Percentiles rank a stretch among this genome's conserved stretches.
Evolutionary conservation across 2,888 invertebrate genomes (phyloP).

Genomic region (Cybosia mesomella): DNA sequence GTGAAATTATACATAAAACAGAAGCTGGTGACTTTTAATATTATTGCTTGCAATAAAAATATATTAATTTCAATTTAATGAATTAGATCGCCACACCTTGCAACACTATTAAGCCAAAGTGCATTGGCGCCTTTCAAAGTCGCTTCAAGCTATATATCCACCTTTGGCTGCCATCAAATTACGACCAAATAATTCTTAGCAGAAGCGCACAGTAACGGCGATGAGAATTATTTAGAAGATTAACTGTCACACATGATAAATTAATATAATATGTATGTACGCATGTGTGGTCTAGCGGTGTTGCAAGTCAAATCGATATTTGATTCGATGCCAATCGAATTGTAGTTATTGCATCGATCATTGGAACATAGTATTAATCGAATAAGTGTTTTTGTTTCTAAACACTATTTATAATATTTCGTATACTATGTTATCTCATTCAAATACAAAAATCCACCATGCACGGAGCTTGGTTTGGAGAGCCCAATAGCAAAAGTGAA

Average conservation of each 20-base stretch:
- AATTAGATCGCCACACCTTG: conserved; percentile 2
- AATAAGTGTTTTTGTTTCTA: background rate
- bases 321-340: conserved; percentile 58
- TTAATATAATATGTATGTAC: conserved; percentile 48
- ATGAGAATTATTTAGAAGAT: conserved; percentile 50
- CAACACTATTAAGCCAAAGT: conserved; percentile 9
- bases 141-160: conserved; percentile 11
- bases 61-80: background rate
- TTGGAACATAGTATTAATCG: conserved; percentile 34
- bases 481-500: background rate
- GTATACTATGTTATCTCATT: too few relatives aligned
- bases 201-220: conserved; percentile 39
- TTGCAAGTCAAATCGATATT: conserved; percentile 61
- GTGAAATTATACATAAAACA: background rate
- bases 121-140: conserved; percentile 16
- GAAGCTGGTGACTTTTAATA: conserved; percentile 1
- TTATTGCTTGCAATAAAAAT: background rate
- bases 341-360: conserved; percentile 51
- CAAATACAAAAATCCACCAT: background rate
- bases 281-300: conserved; percentile 63
- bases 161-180: conserved; percentile 25
- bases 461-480: background rate
- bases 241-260: conserved; percentile 63
- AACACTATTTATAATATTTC: too few relatives aligned
- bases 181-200: conserved; percentile 41